Percentiles rank a stretch among this genome's conserved stretches.
phyloP scores from a whole-genome alignment of 37 sponge, comb jelly and placozoan species.

The Crambe crambe region DNA sequence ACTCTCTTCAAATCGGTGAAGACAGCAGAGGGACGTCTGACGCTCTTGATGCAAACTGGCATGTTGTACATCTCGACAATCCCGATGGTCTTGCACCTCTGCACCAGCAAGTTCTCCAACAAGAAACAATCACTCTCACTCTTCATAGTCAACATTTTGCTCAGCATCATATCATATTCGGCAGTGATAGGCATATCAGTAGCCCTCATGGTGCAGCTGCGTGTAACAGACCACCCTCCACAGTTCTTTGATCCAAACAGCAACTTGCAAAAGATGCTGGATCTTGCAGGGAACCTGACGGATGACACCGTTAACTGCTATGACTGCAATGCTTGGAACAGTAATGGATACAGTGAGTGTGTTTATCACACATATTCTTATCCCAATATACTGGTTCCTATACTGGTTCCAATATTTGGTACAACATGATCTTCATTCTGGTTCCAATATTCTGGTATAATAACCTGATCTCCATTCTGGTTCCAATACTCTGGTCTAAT shows the following conservation, averaged over 20 bases:
- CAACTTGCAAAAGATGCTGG: constrained; percentile 81
- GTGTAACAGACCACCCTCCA: constrained; percentile 54
- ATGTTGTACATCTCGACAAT: background rate
- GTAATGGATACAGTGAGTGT: background rate
- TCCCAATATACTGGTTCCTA: too few relatives aligned
- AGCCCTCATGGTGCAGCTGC: constrained; percentile 23
- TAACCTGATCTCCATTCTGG: too few relatives aligned
- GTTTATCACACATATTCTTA: too few relatives aligned
- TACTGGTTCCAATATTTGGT: too few relatives aligned
- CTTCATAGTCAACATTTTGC: background rate
- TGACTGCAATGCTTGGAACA: constrained; percentile 37
- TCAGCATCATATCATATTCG: background rate
- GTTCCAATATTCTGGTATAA: too few relatives aligned
- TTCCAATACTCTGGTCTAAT: too few relatives aligned
- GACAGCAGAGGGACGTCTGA: background rate
- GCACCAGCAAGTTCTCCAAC: background rate
- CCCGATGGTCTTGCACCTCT: background rate
- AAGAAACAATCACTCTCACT: background rate
- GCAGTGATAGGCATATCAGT: background rate
- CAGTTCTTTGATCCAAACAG: constrained; percentile 69
- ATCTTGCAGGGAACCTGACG: constrained; percentile 70
- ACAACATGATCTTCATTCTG: too few relatives aligned
- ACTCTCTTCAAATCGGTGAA: background rate
- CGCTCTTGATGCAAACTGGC: background rate
- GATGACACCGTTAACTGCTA: constrained; percentile 22